Base-by-base conservation (phyloP, 2,113 vertebrate species). In the Orientallactaga bullata region DNA sequence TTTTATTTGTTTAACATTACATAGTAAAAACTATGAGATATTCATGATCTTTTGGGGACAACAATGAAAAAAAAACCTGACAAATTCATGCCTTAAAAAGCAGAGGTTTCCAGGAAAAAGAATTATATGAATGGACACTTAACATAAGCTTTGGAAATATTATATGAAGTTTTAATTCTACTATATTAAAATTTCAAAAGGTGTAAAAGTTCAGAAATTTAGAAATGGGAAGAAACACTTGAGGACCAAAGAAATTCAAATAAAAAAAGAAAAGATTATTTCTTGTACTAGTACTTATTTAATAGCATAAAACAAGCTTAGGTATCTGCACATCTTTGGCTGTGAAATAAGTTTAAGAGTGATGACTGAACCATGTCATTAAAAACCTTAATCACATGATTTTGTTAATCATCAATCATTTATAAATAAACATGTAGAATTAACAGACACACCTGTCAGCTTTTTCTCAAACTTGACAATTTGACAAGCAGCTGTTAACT, bases 131-230 rank as follows among this genome's bases (percentile, higher is more conserved):
- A 37, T 47, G 8, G 26, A 42, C 74, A 82, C 61, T 69, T 69
- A 74, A 42, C 23, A 39, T 39, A 18, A 20, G 60, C 17, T 80
- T 26, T n/a, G 51, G 78, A 61, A 7, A 66, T 63, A 32, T 60
- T 88, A 60, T 69, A 35, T 28, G 76, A 47, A 47, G 42, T 5
- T n/a, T n/a, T 47, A 83, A 84, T 13, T 55, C 77, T 90, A 79
- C 23, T 78, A 73, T 39, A 78, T 18, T 55, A 39, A 81, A 81
- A 93, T 61, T 68, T 91, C 26, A 87, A 84, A 65, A 39, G 28
- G 37, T 35, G 26, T 61, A 23, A 82, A 3, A 39, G 60, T 81
- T 86, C 24, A 20, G 28, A 92, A n/a, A 91, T 12, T 66, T 73
- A 66, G 30, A 91, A 5, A 51, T 71, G 10, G 51, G 4, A 6